phyloP scores from a whole-genome alignment of 2,888 invertebrate genomes.

The Alloplasta piceator region DNA sequence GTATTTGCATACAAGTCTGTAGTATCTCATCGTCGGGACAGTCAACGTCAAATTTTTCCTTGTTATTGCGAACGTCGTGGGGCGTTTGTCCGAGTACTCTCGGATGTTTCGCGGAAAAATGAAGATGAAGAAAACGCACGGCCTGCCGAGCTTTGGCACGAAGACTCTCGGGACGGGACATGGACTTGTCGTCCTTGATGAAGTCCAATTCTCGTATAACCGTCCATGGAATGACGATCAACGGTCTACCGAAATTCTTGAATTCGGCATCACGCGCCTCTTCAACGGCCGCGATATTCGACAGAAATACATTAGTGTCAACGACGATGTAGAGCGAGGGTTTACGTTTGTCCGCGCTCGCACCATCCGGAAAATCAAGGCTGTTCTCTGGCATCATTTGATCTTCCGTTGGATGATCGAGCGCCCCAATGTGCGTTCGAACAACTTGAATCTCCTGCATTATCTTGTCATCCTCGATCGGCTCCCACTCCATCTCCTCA shows the following conservation, averaged over 20 bases:
- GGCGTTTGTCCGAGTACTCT: conserved; percentile 79
- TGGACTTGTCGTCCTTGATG: conserved; percentile 77
- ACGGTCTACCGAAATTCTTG: conserved; percentile 75
- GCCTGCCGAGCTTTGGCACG: conserved; percentile 76
- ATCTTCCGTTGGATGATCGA: conserved; percentile 24
- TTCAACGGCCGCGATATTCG: conserved; percentile 77
- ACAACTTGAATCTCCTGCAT: conserved; percentile 78
- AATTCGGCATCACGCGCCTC: conserved; percentile 74
- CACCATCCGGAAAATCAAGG: conserved; percentile 65
- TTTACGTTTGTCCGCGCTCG: conserved; percentile 1
- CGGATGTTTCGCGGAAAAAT: conserved; percentile 78
- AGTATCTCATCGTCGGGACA: conserved; percentile 84
- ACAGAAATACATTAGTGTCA: conserved; percentile 82
- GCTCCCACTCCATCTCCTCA: conserved; percentile 83
- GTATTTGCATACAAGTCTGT: conserved; percentile 83
- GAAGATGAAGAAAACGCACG: conserved; percentile 76
- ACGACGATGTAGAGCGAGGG: conserved; percentile 78
- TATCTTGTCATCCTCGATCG: conserved; percentile 79
- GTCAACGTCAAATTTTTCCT: conserved; percentile 72
- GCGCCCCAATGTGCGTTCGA: conserved; percentile 72
- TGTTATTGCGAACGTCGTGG: conserved; percentile 75
- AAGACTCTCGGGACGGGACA: conserved; percentile 69
- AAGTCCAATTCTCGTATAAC: conserved; percentile 81
- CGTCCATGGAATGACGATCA: conserved; percentile 80
- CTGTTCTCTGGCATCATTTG: conserved; percentile 67